Evolutionary conservation across 2,797 vertebrate genomes (phyloP), one percentile per base, ranked within the genome.

Genomic region (Babyrousa celebensis): DNA sequence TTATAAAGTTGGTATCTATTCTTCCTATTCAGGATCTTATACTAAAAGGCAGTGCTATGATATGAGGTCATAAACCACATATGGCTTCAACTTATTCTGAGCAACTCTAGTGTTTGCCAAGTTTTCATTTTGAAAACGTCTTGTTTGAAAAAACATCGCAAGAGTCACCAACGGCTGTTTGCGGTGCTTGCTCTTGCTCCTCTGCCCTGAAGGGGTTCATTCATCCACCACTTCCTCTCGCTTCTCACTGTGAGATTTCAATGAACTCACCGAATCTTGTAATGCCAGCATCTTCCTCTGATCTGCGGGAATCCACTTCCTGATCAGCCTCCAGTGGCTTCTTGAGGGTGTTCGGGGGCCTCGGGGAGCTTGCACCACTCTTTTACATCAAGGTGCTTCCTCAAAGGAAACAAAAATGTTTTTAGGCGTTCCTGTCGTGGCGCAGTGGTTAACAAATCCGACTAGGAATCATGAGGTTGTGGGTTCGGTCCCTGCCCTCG

Each of bases 251-350:
- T 80, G 78, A 79, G 21, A 40, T 79, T 79, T 79, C 36, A 40
- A 25, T 60, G 36, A 25, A 79, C 23, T 40, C 5, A 0, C 4
- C 25, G 8, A 60, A 3, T 5, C 21, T 1, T 60, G 23, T 40
- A 14, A 40, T 62, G 32, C 10, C 56, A 80, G 23, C 32, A 60
- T 80, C 78, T 60, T 62, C 21, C 17, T 62, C 32, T 62, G 56
- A 0, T 60, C 78, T 80, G 54, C 10, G 14, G 21, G 56, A 36
- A 36, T 80, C 56, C 60, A 21, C 60, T 60, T 80, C 56, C 1
- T 27, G 23, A 62, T 80, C 6, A 0, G 32, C 78, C 56, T 80
- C 32, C 56, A 60, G 32, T 25, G 21, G 32, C 15, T 56, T 17
- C 32, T 62, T 16, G 32, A 21, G 23, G 36, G 14, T 40, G 17